Conservation (phyloP, 2,797 vertebrate species). For the Rhinella marina region DNA sequence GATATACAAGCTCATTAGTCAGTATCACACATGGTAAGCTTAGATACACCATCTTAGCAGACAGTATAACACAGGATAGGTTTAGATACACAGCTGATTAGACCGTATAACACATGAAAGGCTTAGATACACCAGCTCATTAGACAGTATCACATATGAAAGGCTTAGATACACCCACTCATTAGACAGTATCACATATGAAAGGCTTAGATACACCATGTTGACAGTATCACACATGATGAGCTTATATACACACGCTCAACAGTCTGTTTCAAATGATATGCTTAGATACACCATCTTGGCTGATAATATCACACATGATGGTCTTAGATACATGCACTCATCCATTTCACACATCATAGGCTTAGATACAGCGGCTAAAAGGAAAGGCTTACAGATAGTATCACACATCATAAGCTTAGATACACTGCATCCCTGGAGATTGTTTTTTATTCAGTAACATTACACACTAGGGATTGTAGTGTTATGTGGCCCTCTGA, state of each 20-base stretch:
- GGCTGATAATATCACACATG: neutral
- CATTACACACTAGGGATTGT: no score
- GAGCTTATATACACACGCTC: neutral
- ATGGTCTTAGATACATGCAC: neutral
- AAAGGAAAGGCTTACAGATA: neutral
- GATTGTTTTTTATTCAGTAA: no score
- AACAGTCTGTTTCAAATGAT: neutral
- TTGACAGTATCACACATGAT: neutral
- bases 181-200: no score
- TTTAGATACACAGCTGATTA: no score
- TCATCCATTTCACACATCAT: neutral
- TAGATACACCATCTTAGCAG: neutral
- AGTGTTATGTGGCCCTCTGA: neutral
- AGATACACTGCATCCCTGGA: no score
- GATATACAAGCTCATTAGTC: neutral
- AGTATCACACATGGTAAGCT: neutral
- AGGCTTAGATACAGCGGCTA: neutral
- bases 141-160: no score
- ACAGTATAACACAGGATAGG: neutral
- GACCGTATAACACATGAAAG: no score
- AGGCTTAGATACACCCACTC: no score
- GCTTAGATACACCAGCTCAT: neutral
- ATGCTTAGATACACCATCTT: neutral
- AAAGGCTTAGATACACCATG: no score
- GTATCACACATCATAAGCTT: no score